Percentiles rank a stretch among this genome's conserved stretches.
Conservation (phyloP, 2,888 invertebrate species). For the Neocrepidodera transversa region DNA sequence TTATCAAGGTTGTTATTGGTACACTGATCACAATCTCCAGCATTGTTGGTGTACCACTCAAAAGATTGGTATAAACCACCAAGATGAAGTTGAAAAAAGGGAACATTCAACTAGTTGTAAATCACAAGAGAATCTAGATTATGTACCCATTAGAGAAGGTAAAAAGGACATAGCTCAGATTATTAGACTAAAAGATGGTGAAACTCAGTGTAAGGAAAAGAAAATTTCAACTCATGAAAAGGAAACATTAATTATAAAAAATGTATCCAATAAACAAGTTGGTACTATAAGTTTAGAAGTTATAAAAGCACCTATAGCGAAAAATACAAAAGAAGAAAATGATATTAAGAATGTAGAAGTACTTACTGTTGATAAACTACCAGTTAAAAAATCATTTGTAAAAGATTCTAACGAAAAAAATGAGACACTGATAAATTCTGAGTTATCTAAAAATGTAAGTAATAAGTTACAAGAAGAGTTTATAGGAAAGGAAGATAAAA, state of each 20-base stretch:
- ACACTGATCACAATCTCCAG: not conserved
- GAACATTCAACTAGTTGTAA: constrained; percentile 1
- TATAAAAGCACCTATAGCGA: no score
- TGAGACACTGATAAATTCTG: no score
- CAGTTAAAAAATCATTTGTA: no score
- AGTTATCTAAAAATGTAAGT: no score
- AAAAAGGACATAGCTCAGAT: not conserved
- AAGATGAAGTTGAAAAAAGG: not conserved
- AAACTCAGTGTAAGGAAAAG: not conserved
- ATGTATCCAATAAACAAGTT: not conserved
- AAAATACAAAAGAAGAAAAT: no score
- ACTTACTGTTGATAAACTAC: no score
- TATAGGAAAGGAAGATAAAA: no score
- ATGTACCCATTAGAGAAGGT: constrained; percentile 4
- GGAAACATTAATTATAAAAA: not conserved
- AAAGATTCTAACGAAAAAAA: no score
- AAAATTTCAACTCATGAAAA: not conserved
- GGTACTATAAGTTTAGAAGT: not conserved
- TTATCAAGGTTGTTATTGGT: constrained; percentile 1
- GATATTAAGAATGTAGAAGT: no score
- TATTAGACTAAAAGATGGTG: not conserved
- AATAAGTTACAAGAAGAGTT: no score
- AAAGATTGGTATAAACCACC: not conserved
- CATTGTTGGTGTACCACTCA: constrained; percentile 1
- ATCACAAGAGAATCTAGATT: not conserved